These are phyloP conservation scores for Pseudoips prasinana DNA, from an alignment of 2,888 invertebrate genomes.

Conservation along the genomic window DNA sequence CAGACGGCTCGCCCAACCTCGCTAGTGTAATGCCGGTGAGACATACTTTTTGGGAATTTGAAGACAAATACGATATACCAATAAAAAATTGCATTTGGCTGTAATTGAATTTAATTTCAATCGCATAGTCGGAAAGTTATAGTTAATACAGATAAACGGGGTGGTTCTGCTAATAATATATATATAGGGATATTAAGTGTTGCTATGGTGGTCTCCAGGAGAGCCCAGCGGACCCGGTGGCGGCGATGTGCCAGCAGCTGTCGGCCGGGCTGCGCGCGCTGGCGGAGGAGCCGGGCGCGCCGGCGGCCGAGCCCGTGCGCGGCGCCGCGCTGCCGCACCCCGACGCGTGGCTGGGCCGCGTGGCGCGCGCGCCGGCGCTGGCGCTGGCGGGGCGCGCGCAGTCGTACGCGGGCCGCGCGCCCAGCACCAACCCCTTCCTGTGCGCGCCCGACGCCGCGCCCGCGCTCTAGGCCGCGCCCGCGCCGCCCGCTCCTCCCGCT, in stretches of 20 bases:
- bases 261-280: constrained; percentile 89
- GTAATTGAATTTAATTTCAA: too few species aligned
- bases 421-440: constrained; percentile 44
- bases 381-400: constrained; percentile 66
- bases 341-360: constrained; percentile 91
- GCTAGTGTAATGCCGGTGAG: neutral
- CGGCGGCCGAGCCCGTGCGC: constrained; percentile 30
- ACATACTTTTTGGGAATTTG: too few species aligned
- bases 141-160: too few species aligned
- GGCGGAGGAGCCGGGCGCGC: constrained; percentile 71
- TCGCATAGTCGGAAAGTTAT: too few species aligned
- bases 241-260: constrained; percentile 91
- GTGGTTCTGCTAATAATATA: too few species aligned
- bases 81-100: too few species aligned
- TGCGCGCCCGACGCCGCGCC: constrained; percentile 22
- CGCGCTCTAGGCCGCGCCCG: constrained; percentile 21
- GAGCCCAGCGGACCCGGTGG: constrained; percentile 76
- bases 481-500: constrained; percentile 12
- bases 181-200: too few species aligned
- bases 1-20: neutral
- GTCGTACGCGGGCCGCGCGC: constrained; percentile 52
- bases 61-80: too few species aligned
- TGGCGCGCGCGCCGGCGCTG: constrained; percentile 81
- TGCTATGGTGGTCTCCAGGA: neutral
- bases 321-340: constrained; percentile 86